Evolutionary conservation across 2,888 invertebrate species (phyloP).

Genomic region (Dryadula phaetusa): DNA sequence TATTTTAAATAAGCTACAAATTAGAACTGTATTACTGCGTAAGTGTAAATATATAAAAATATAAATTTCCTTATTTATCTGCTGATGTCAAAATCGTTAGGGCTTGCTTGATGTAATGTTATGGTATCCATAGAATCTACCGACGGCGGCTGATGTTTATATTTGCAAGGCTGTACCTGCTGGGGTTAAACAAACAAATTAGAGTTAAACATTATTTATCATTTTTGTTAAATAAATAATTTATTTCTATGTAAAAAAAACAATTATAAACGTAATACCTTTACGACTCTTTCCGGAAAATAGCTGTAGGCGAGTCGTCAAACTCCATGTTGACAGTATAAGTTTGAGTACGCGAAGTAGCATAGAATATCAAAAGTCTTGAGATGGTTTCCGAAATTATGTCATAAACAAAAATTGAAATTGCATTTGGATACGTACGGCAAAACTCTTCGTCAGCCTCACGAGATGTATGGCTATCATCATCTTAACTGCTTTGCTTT

Average conservation of each 20-base stretch:
- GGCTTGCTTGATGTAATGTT: neutral
- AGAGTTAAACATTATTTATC: too few relatives aligned
- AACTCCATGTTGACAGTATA: neutral
- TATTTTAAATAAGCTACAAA: neutral
- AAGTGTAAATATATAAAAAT: constrained; percentile 2
- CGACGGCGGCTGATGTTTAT: neutral
- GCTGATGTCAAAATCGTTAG: neutral
- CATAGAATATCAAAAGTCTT: neutral
- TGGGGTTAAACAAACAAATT: neutral
- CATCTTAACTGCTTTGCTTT: neutral
- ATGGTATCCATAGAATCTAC: neutral
- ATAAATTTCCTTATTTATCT: neutral
- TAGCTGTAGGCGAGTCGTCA: neutral
- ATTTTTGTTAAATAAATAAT: too few relatives aligned
- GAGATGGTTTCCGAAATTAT: neutral
- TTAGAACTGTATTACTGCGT: neutral
- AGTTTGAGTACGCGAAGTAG: neutral
- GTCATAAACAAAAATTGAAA: too few relatives aligned
- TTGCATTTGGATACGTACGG: neutral
- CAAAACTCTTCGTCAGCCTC: constrained; percentile 14
- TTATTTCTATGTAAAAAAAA: too few relatives aligned
- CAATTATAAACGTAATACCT: neutral
- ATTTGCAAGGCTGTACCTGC: neutral
- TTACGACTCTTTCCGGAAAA: neutral
- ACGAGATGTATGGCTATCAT: neutral